Evolutionary conservation across 2,888 invertebrate genomes (phyloP).

Genomic region (Xanthorhoe designata): DNA sequence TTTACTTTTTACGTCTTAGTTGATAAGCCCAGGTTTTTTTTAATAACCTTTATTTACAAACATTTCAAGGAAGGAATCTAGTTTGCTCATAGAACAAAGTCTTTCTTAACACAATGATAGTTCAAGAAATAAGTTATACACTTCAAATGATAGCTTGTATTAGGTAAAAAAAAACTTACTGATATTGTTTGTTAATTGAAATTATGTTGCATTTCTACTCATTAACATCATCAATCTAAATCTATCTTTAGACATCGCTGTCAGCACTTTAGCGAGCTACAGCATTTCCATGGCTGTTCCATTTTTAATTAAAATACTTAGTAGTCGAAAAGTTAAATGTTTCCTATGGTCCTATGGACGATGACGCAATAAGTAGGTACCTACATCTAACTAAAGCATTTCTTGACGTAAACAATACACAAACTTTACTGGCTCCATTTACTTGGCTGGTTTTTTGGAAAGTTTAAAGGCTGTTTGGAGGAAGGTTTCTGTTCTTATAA

Average conservation of each 20-base stretch:
- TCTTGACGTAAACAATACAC: neutral
- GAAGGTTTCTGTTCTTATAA: neutral
- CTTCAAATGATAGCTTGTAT: neutral
- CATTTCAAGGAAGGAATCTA: neutral
- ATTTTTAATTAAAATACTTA: neutral
- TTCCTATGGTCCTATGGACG: neutral
- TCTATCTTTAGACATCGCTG: neutral
- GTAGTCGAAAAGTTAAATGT: neutral
- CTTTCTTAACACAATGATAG: neutral
- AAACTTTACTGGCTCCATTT: neutral
- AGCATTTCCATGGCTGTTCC: neutral
- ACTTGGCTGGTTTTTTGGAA: neutral
- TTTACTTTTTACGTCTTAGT: neutral
- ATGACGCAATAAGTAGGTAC: neutral
- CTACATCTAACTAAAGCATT: neutral
- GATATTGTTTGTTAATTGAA: neutral
- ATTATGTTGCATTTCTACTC: too few species aligned
- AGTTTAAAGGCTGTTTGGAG: neutral
- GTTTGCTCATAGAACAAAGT: too few species aligned
- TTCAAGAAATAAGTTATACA: neutral
- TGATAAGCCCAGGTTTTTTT: neutral
- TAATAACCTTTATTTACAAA: neutral
- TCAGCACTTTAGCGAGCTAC: neutral
- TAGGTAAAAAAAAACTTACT: neutral
- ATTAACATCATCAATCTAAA: neutral